phyloP scores from a whole-genome alignment of 92 coral and sea anemone species.

The Epizoanthus scotinus region DNA sequence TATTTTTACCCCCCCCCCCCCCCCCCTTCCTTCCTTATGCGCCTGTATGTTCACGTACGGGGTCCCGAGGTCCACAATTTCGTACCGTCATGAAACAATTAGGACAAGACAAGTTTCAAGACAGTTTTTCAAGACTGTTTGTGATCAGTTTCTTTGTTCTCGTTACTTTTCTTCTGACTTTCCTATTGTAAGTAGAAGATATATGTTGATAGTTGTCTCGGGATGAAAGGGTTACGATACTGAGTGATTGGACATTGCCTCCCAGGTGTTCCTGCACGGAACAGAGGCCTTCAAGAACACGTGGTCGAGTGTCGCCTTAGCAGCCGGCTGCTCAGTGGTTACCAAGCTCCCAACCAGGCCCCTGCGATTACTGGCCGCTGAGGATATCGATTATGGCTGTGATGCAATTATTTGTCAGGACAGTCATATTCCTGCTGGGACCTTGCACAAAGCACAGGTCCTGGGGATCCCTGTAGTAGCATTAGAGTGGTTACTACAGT shows the following conservation, averaged over 20 bases:
- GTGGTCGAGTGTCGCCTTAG: slow-evolving; percentile 83
- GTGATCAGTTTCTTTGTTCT: too few relatives aligned
- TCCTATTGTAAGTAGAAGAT: too few relatives aligned
- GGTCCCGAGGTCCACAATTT: too few relatives aligned
- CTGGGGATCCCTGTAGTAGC: slow-evolving; percentile 83
- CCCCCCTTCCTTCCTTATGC: too few relatives aligned
- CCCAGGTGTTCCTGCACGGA: slow-evolving; percentile 82
- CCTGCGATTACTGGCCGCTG: slow-evolving; percentile 52
- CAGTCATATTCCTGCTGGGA: slow-evolving; percentile 65
- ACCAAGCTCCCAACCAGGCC: slow-evolving; percentile 85
- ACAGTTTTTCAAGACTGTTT: too few relatives aligned
- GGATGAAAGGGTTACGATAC: not conserved
- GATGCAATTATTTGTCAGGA: slow-evolving; percentile 75
- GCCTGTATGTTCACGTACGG: too few relatives aligned
- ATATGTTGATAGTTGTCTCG: not conserved
- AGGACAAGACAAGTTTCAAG: not conserved
- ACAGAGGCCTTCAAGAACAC: slow-evolving; percentile 62
- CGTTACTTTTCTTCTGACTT: too few relatives aligned
- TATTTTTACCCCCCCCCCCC: too few relatives aligned
- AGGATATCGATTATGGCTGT: slow-evolving; percentile 64
- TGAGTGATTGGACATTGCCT: not conserved
- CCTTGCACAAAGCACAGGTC: slow-evolving; percentile 59
- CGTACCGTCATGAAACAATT: too few relatives aligned
- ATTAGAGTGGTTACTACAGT: slow-evolving; percentile 91
- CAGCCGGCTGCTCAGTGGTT: slow-evolving; percentile 83